phyloP scores from a whole-genome alignment of 2,113 vertebrate species.

The Trogon surrucura region DNA sequence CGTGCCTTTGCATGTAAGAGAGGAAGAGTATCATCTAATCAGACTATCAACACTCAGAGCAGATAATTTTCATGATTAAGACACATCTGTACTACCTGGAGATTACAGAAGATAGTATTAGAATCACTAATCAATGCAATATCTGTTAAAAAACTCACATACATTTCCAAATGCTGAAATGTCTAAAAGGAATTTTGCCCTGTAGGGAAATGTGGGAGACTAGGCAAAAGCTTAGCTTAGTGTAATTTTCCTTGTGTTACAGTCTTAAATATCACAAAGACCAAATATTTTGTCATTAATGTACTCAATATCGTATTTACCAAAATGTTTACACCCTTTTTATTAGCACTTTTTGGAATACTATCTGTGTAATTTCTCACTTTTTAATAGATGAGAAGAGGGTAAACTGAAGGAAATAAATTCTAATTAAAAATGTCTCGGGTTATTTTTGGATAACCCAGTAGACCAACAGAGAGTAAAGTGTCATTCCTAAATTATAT shows the following conservation, averaged over 20 bases:
- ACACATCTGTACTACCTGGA: background rate
- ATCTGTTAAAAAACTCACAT: background rate
- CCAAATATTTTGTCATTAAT: background rate
- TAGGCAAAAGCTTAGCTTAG: rapidly evolving
- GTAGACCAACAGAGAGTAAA: background rate
- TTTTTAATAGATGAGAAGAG: background rate
- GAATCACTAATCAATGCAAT: background rate
- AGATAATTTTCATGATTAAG: background rate
- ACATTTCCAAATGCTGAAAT: background rate
- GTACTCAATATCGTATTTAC: background rate
- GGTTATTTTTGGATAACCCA: background rate
- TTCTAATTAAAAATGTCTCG: background rate
- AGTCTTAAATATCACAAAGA: background rate
- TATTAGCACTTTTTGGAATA: background rate
- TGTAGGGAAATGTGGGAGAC: background rate
- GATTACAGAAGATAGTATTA: background rate
- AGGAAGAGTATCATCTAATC: background rate
- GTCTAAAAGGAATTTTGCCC: background rate
- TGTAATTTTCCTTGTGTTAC: background rate
- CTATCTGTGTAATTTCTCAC: background rate
- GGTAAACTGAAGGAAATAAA: background rate
- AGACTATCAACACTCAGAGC: background rate
- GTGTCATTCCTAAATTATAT: background rate
- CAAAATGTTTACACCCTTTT: background rate
- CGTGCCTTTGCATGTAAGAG: background rate